A percentile compares a stretch with the other conserved stretches of the same genome.
These are phyloP conservation scores for Scomber scombrus DNA, from an alignment of 2,113 vertebrate genomes.

Conservation along the genomic window DNA sequence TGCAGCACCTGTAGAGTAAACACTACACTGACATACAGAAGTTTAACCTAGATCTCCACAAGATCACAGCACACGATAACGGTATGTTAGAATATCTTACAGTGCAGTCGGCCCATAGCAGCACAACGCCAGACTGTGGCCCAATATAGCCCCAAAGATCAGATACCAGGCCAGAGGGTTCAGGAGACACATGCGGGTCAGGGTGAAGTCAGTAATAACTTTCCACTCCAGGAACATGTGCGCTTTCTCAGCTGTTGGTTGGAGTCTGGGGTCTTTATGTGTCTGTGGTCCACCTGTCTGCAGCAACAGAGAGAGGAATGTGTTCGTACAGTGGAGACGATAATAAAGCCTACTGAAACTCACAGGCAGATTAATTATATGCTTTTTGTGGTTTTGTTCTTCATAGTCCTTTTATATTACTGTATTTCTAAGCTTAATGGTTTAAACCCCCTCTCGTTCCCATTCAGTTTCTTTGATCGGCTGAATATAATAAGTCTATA, in stretches of 20 bases:
- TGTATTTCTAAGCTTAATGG: slow-evolving; percentile 3
- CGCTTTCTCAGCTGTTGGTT: slow-evolving; percentile 66
- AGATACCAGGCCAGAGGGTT: slow-evolving; percentile 69
- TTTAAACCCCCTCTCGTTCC: not conserved
- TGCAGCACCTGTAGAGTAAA: slow-evolving; percentile 1
- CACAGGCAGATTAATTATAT: not conserved
- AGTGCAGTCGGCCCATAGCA: slow-evolving; percentile 30
- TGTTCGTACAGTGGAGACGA: not conserved
- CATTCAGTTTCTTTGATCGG: slow-evolving; percentile 11
- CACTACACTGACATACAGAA: not conserved
- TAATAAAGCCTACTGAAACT: not conserved
- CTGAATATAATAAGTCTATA: slow-evolving; percentile 28
- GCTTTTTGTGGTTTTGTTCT: not conserved
- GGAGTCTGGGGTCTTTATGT: slow-evolving; percentile 29
- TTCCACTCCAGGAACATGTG: slow-evolving; percentile 51
- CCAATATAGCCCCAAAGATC: slow-evolving; percentile 76
- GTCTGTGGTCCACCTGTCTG: slow-evolving; percentile 47
- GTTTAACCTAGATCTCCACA: not conserved
- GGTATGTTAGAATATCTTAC: slow-evolving; percentile 32
- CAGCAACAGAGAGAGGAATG: slow-evolving; percentile 20
- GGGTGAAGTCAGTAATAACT: slow-evolving; percentile 52
- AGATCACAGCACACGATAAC: not conserved
- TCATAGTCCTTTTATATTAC: not conserved
- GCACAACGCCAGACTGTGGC: slow-evolving; percentile 42
- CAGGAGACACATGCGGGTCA: slow-evolving; percentile 55